Base-by-base conservation (phyloP, 2,888 invertebrate species). In the Spatulosminthurus flaviceps region DNA sequence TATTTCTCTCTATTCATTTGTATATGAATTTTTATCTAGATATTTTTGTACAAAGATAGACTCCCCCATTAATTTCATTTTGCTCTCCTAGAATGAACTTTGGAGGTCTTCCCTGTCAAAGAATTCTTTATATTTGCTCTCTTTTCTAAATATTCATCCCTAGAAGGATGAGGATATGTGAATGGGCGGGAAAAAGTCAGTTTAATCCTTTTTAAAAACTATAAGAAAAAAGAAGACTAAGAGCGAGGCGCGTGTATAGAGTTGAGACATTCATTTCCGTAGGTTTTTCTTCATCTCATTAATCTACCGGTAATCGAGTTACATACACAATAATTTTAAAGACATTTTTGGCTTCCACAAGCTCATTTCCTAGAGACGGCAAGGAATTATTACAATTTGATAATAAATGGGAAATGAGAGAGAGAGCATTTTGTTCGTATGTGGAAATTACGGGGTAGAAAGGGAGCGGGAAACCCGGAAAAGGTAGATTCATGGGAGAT, bases 251-350 rank as follows among this genome's bases (percentile, higher is more conserved):
- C n/a, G n/a, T n/a, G n/a, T n/a, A n/a, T 28, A 28, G 71, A 43
- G 43, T n/a, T 22, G 24, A 51, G 60, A 73, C 26, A 60, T 72
- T 7, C 73, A 24, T 28, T 16, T 16, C 24, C 51, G 22, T 51
- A 34, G n/a, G 51, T 21, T 72, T 51, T 21, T 72, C 21, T 22
- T 71, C 71, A 71, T 42, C 69, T 41, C 70, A 70, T 70, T 70
- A 41, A 70, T 70, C 70, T 41, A 41, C 21, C 70, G 21, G 28
- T 70, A 70, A 70, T 70, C 34, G 70, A 70, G 70, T 70, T 70
- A 41, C 21, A 22, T 1, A 70, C 9, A 51, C 51, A 51, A n/a
- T 51, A 51, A 51, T 51, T 11, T 51, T 51, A 11, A 2, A 51
- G 16, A 51, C 16, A 51, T 11, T 11, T 13, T 51, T 51, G 51